phyloP scores from a whole-genome alignment of 2,888 invertebrate genomes.

The Archips xylosteana region DNA sequence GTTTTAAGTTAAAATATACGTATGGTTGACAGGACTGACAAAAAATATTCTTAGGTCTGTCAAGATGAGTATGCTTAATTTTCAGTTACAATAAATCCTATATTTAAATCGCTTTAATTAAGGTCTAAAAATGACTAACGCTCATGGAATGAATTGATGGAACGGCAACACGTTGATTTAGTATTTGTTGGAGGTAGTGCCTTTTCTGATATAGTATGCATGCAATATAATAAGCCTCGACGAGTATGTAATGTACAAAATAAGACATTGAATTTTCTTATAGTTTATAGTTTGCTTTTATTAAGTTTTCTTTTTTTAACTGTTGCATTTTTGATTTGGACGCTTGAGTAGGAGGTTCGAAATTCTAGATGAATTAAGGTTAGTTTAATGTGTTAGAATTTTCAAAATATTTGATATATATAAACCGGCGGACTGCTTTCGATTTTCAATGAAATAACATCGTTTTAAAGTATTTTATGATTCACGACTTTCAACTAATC shows the following conservation, averaged over 20 bases:
- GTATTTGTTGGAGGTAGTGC: constrained; percentile 60
- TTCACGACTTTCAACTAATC: no score
- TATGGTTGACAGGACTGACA: constrained; percentile 15
- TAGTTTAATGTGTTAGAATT: constrained; percentile 26
- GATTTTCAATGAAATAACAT: neutral
- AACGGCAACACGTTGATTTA: constrained; percentile 38
- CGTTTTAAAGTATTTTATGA: no score
- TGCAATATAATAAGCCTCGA: constrained; percentile 58
- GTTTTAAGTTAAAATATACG: constrained; percentile 33
- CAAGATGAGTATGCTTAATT: constrained; percentile 30
- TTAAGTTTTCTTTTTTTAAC: constrained; percentile 52
- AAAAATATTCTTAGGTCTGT: neutral
- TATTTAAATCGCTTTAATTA: constrained; percentile 42
- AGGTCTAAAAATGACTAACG: constrained; percentile 42
- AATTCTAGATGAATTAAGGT: constrained; percentile 30
- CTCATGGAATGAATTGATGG: constrained; percentile 43
- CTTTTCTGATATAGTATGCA: constrained; percentile 62
- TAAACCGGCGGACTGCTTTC: constrained; percentile 25
- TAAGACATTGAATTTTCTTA: constrained; percentile 56
- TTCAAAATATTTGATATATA: constrained; percentile 9
- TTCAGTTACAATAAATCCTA: constrained; percentile 28
- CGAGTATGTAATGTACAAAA: constrained; percentile 50
- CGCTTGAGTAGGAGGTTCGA: constrained; percentile 44
- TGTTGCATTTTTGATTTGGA: constrained; percentile 58
- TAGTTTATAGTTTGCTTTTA: constrained; percentile 51